These are phyloP conservation scores for Bombus consobrinus DNA, from an alignment of 1,140 invertebrate species.

Conservation along the genomic window DNA sequence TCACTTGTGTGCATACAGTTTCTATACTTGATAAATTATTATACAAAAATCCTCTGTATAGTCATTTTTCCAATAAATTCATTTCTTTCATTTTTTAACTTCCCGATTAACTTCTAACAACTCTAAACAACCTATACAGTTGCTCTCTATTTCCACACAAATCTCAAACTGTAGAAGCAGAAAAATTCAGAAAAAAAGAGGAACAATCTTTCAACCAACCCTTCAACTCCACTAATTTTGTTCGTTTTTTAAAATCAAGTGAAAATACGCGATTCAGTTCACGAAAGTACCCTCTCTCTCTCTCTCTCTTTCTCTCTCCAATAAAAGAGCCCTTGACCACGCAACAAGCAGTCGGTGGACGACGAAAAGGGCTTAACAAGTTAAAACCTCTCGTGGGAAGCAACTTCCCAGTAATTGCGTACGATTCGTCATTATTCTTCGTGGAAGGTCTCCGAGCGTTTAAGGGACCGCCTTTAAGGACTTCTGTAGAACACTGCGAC, in stretches of 20 bases:
- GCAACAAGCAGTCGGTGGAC: neutral
- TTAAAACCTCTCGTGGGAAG: neutral
- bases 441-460: conserved; percentile 1
- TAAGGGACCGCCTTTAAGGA: neutral
- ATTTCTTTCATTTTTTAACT: too few species aligned
- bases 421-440: conserved; percentile 21
- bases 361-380: neutral
- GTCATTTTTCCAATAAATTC: too few species aligned
- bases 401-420: conserved; percentile 18
- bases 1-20: too few species aligned
- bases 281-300: neutral
- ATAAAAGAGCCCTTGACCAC: neutral
- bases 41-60: too few species aligned
- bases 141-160: too few species aligned
- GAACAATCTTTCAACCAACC: too few species aligned
- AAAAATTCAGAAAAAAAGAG: too few species aligned
- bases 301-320: neutral
- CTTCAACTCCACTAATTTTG: neutral
- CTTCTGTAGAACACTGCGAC: neutral
- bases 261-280: neutral
- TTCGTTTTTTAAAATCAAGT: neutral
- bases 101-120: too few species aligned
- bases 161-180: too few species aligned
- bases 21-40: too few species aligned
- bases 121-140: too few species aligned